Evolutionary conservation across 1,140 invertebrate genomes (phyloP).

Genomic region (Theocolax elegans): DNA sequence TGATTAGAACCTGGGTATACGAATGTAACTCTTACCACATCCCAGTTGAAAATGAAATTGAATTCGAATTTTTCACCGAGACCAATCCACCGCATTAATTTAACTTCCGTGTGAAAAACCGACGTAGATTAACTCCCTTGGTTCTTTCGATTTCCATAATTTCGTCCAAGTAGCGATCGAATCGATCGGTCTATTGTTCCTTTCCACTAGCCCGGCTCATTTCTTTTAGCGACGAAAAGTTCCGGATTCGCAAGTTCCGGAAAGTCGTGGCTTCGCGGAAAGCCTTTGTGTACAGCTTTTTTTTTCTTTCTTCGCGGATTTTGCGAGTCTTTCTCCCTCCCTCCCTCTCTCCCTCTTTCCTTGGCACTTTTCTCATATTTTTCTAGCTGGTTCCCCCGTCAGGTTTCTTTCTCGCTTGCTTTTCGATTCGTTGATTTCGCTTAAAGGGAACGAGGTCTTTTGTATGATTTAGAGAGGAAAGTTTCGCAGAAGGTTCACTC

Average conservation of each 20-base stretch:
- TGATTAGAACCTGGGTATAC: too few relatives aligned
- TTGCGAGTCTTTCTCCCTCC: too few relatives aligned
- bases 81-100: neutral
- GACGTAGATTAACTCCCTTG: neutral
- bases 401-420: neutral
- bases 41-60: neutral
- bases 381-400: neutral
- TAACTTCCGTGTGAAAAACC: neutral
- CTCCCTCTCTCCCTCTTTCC: neutral
- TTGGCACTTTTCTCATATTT: conserved; percentile 26
- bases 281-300: neutral
- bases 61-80: neutral
- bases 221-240: too few relatives aligned
- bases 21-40: too few relatives aligned
- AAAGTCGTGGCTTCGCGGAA: too few relatives aligned
- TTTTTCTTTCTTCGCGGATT: neutral
- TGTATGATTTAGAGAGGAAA: conserved; percentile 25
- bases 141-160: conserved; percentile 4
- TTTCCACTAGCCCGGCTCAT: too few relatives aligned
- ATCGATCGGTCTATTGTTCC: conserved; percentile 5
- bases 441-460: neutral
- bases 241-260: too few relatives aligned
- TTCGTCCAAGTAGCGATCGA: neutral
- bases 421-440: neutral
- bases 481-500: neutral